Percentiles rank a stretch among this genome's conserved stretches.
These are phyloP conservation scores for Stenodema calcarata DNA, from an alignment of 2,888 invertebrate species.

Conservation along the genomic window DNA sequence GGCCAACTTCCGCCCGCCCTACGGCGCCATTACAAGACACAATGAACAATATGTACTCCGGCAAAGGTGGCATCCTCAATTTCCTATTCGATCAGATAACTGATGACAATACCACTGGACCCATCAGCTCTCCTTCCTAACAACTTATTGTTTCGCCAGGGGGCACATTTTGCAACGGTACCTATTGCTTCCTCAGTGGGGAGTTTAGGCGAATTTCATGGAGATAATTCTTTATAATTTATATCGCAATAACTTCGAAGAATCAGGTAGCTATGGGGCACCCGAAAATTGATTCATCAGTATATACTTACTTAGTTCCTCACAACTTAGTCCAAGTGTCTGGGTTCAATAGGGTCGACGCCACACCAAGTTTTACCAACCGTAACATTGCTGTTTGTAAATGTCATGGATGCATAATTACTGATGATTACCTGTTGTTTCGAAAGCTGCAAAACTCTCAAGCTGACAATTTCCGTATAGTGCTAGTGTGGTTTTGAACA, in stretches of 20 bases:
- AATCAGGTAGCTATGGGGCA: no score
- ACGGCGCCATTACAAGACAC: constrained; percentile 22
- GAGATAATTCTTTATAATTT: no score
- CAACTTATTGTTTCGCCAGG: constrained; percentile 41
- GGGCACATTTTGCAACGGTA: constrained; percentile 20
- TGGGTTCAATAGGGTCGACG: no score
- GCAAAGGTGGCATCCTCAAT: constrained; percentile 41
- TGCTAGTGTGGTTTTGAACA: background rate
- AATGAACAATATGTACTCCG: constrained; percentile 45
- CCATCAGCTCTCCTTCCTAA: constrained; percentile 20
- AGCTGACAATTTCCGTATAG: background rate
- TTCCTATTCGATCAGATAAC: constrained; percentile 42
- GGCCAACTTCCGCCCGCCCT: constrained; percentile 6
- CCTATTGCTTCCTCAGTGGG: background rate
- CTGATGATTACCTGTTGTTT: background rate
- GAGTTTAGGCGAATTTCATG: no score
- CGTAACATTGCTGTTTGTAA: no score
- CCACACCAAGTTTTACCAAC: no score
- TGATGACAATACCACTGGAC: constrained; percentile 39
- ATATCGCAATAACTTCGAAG: no score
- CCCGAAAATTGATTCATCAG: no score
- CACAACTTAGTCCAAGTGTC: no score
- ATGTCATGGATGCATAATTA: background rate
- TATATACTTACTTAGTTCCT: no score
- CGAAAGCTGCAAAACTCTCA: background rate